Evolutionary conservation across 1,140 invertebrate species (phyloP), one percentile per base, ranked within the genome.

Genomic region (Phocides pigmalion): DNA sequence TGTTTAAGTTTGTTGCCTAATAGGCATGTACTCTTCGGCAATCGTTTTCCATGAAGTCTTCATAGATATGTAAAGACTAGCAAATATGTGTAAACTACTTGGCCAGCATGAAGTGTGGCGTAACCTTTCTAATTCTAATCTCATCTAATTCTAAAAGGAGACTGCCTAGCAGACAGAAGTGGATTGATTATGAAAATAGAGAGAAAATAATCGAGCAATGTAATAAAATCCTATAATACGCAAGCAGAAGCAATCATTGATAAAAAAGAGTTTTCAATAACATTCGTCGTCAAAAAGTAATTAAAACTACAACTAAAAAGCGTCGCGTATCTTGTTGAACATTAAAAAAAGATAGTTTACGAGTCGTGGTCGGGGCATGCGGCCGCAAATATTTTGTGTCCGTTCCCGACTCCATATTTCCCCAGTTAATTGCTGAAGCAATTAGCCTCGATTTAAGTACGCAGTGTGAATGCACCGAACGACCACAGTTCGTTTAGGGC

Each of bases 401-500:
- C 35, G 6, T 35, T 72, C 63, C 50, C 56, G 59, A 64, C 61
- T 72, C 68, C 68, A 66, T 71, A 73, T 69, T 71, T 68, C 71
- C 66, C 46, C 64, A 62, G 66, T 73, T 83, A 83, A 85, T 83
- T 81, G 77, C 70, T 53, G 42, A 15, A 42, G 72, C 72, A 79
- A 83, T 85, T 85, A 82, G 68, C 79, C 75, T 70, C 62, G 68
- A 75, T 80, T 70, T 53, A 46, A 73, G 58, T 77, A 28, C 62
- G 59, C 68, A 64, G 66, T 72, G 70, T 62, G 64, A 71, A 70
- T 68, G 70, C 54, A 66, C 39, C 49, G 51, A 73, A 63, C 64
- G 53, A 44, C 39, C 22, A 44, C 54, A 28, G 54, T 44, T 44
- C 41, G 54, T 59, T 46, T 46, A 59, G 54, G 25, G 44, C 58